These are phyloP conservation scores for Thera obeliscata DNA, from an alignment of 2,888 invertebrate species.

Conservation along the genomic window DNA sequence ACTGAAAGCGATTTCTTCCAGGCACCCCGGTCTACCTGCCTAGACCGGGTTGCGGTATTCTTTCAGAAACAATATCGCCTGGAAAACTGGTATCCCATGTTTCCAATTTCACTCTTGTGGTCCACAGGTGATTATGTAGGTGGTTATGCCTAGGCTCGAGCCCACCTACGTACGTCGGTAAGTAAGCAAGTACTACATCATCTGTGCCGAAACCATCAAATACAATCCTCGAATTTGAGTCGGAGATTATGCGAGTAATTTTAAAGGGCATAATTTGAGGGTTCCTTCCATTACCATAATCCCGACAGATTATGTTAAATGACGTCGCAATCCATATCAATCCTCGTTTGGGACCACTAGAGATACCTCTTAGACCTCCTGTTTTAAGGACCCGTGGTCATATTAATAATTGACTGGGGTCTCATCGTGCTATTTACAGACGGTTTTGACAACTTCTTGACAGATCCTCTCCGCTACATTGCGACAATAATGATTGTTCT, in stretches of 20 bases:
- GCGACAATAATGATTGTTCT: no score
- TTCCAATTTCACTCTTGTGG: no score
- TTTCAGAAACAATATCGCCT: no score
- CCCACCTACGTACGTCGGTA: neutral
- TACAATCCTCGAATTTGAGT: conserved; percentile 30
- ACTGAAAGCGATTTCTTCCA: no score
- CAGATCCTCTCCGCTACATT: no score
- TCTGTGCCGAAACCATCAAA: conserved; percentile 20
- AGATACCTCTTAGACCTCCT: neutral
- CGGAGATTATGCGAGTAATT: conserved; percentile 34
- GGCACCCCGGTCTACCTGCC: no score
- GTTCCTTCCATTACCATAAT: conserved; percentile 43
- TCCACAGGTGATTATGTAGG: neutral
- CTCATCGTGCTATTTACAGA: no score
- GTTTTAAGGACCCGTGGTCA: neutral
- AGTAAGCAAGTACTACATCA: neutral
- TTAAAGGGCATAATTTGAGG: conserved; percentile 37
- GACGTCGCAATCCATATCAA: conserved; percentile 32
- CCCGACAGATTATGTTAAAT: conserved; percentile 41
- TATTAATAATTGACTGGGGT: no score
- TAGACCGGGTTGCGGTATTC: no score
- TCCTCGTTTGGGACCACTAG: conserved; percentile 16
- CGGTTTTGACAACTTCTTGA: no score
- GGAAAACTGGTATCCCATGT: no score
- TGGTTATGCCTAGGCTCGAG: neutral